A percentile compares a stretch with the other conserved stretches of the same genome.
Evolutionary conservation across 2,797 vertebrate genomes (phyloP).

Genomic region (Argentina silus): DNA sequence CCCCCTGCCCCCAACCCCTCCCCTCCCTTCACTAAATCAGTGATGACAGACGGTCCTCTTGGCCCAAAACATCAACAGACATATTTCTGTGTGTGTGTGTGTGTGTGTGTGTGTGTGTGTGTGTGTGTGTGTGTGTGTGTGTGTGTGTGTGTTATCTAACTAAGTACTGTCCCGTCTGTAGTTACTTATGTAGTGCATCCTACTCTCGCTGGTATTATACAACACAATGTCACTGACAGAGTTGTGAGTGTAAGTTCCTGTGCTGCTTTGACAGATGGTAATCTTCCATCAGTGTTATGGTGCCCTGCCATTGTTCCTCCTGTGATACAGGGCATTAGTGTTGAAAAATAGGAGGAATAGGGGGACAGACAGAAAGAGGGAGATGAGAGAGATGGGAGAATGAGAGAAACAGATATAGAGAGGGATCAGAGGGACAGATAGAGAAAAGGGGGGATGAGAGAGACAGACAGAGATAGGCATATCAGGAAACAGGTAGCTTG

Average conservation of each 20-base stretch:
- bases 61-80: neutral
- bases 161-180: no score
- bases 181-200: no score
- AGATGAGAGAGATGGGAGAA: neutral
- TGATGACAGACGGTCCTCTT: neutral
- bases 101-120: conserved; percentile 8
- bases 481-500: neutral
- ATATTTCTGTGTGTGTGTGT: conserved; percentile 21
- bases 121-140: neutral
- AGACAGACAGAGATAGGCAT: neutral
- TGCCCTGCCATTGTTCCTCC: no score
- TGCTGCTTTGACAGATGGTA: no score
- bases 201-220: no score
- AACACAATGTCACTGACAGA: no score
- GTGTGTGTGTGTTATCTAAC: conserved; percentile 1
- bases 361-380: neutral
- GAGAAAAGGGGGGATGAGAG: neutral
- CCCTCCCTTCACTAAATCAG: no score
- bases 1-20: no score
- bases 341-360: neutral
- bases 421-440: neutral
- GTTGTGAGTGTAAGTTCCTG: no score
- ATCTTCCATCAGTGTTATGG: no score
- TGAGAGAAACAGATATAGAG: neutral
- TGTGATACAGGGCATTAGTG: no score